phyloP scores from a whole-genome alignment of 2,888 invertebrate genomes.

The Hirudinaria manillensis region DNA sequence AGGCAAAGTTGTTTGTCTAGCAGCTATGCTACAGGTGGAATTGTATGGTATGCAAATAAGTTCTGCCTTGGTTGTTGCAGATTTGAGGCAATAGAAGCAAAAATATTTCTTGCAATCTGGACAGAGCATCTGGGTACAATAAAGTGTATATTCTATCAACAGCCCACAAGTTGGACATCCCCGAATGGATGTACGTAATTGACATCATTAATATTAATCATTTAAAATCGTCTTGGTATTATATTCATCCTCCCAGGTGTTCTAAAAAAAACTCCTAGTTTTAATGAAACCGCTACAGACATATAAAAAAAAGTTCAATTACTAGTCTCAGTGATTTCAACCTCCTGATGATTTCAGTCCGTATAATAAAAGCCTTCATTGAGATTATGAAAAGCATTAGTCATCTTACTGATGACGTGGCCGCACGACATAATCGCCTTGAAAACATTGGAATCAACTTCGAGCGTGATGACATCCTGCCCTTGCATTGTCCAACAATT shows the following conservation, averaged over 20 bases:
- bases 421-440: slow-evolving; percentile 23
- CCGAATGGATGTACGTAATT: background rate
- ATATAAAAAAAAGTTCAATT: too few species aligned
- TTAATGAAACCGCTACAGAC: too few species aligned
- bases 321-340: too few species aligned
- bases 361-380: background rate
- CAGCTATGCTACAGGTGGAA: slow-evolving; percentile 9
- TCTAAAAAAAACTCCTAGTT: background rate
- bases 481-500: slow-evolving; percentile 4
- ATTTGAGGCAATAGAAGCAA: slow-evolving; percentile 26
- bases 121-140: slow-evolving; percentile 24
- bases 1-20: slow-evolving; percentile 19
- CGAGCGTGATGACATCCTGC: slow-evolving; percentile 16
- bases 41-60: background rate
- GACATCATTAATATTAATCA: background rate
- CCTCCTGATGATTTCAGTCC: background rate
- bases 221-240: too few species aligned
- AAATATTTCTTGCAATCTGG: slow-evolving; percentile 15
- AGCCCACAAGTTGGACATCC: slow-evolving; percentile 18
- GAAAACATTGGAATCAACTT: background rate
- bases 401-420: slow-evolving; percentile 20
- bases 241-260: background rate
- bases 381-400: background rate
- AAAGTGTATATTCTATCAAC: background rate
- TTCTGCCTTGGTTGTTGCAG: background rate